Evolutionary conservation across 2,113 vertebrate genomes (phyloP), one percentile per base, ranked within the genome.

Genomic region (Mormoops blainvillei): DNA sequence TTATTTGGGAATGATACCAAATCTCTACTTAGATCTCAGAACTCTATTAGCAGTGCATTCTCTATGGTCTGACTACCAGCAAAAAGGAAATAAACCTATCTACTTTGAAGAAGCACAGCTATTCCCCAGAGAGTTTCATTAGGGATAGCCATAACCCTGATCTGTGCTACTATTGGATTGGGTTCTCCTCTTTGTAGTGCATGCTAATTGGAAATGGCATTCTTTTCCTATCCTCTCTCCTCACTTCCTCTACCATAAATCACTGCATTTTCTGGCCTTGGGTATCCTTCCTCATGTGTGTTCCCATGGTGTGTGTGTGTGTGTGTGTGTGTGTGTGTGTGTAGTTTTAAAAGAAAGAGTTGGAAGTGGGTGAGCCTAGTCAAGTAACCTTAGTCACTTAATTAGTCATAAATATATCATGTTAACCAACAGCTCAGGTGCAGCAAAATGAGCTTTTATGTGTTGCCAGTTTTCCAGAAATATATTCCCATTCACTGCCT

Each of bases 41-140:
- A 68, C 22, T 81, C n/a, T 86, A 77, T 96, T 85, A 93, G 48
- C 14, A 71, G 14, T 91, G 13, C 8, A 18, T 89, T 97, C 41
- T 96, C 54, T 7, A 84, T 19, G 33, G 43, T 65, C 36, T 92
- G 50, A 74, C 65, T 89, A 41, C 28, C 14, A 89, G n/a, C 28
- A 96, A 96, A 76, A 2, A 86, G 22, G 41, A 96, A 95, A 94
- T 95, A 83, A 95, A 33, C 43, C 36, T 80, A 68, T 56, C 11
- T 91, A 15, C 28, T 31, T 73, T 61, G 68, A 95, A 73, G 87
- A 22, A 82, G 4, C 52, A 68, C 45, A n/a, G 20, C 52, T 89
- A n/a, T 54, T 48, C 36, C 77, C 26, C 71, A 36, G 67, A 38
- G 45, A 89, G 14, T 73, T 94, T 82, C 48, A 83, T 73, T 91